phyloP scores from a whole-genome alignment of 37 sponge, comb jelly and placozoan genomes.

The Theonella swinhoei region DNA sequence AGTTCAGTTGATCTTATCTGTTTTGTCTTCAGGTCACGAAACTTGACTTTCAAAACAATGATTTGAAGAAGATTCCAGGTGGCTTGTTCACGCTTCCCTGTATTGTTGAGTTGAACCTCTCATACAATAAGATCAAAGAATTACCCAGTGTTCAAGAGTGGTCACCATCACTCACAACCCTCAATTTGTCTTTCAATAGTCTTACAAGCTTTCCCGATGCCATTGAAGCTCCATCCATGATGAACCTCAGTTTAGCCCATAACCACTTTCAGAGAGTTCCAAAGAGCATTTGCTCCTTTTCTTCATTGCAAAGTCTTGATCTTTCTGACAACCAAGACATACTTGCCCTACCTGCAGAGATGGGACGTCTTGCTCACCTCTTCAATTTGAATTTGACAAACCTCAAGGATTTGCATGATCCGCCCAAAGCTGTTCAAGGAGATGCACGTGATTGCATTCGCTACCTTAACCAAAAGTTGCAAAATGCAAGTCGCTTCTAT shows the following conservation, averaged over 20 bases:
- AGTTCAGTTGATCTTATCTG: not conserved
- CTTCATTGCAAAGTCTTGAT: slow-evolving; percentile 29
- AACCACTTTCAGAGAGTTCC: slow-evolving; percentile 60
- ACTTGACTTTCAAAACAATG: slow-evolving; percentile 54
- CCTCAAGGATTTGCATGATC: slow-evolving; percentile 42
- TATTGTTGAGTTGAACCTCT: slow-evolving; percentile 51
- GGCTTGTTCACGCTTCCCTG: slow-evolving; percentile 57
- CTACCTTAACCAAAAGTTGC: slow-evolving; percentile 61
- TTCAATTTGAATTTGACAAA: slow-evolving; percentile 19
- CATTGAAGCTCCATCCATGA: slow-evolving; percentile 25
- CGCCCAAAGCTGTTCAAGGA: slow-evolving; percentile 2
- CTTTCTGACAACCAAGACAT: slow-evolving; percentile 55
- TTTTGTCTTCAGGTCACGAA: slow-evolving; percentile 22
- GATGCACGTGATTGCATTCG: slow-evolving; percentile 33
- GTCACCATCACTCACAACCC: slow-evolving; percentile 46
- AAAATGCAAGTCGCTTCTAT: slow-evolving; percentile 37
- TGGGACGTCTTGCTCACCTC: slow-evolving; percentile 41
- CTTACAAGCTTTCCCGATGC: slow-evolving; percentile 42
- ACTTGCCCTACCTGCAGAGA: slow-evolving; percentile 27
- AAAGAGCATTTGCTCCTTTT: slow-evolving; percentile 53
- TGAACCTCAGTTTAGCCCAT: slow-evolving; percentile 46
- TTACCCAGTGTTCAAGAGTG: slow-evolving; percentile 51
- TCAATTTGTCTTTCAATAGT: slow-evolving; percentile 67
- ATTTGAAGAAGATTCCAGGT: slow-evolving; percentile 51
- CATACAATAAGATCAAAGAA: slow-evolving; percentile 57